Evolutionary conservation across 2,888 invertebrate genomes (phyloP).

Genomic region (Podabrus alpinus): DNA sequence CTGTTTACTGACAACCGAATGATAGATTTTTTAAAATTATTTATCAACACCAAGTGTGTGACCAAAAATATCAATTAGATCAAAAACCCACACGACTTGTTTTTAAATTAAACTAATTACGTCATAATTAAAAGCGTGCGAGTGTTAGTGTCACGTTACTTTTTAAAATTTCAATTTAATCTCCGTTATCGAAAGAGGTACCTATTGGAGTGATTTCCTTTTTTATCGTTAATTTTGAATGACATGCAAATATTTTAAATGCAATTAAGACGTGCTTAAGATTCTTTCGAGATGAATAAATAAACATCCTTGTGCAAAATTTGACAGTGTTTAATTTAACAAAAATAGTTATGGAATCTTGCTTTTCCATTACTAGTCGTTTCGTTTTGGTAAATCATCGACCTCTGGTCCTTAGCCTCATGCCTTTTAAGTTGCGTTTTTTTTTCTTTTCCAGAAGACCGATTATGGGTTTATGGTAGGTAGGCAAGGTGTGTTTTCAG

Average conservation of each 20-base stretch:
- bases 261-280: neutral
- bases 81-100: neutral
- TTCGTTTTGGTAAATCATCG: slow-evolving; percentile 7
- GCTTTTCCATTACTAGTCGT: slow-evolving; percentile 3
- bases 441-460: slow-evolving; percentile 9
- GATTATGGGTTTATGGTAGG: slow-evolving; percentile 4
- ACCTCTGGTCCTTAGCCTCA: slow-evolving; percentile 2
- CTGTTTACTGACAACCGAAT: neutral
- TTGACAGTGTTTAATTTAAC: neutral
- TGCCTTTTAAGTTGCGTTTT: neutral
- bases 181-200: neutral
- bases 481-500: slow-evolving; percentile 7
- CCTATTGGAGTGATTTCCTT: neutral
- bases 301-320: neutral
- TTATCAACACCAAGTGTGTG: neutral
- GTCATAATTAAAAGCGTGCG: neutral
- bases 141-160: neutral
- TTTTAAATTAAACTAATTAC: neutral
- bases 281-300: neutral
- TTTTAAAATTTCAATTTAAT: neutral
- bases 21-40: neutral
- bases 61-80: neutral
- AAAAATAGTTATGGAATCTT: slow-evolving; percentile 3
- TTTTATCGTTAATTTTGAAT: neutral
- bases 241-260: neutral